These are phyloP conservation scores for Ichneumoninae sp. DNA, from an alignment of 2,888 invertebrate genomes.

Conservation along the genomic window DNA sequence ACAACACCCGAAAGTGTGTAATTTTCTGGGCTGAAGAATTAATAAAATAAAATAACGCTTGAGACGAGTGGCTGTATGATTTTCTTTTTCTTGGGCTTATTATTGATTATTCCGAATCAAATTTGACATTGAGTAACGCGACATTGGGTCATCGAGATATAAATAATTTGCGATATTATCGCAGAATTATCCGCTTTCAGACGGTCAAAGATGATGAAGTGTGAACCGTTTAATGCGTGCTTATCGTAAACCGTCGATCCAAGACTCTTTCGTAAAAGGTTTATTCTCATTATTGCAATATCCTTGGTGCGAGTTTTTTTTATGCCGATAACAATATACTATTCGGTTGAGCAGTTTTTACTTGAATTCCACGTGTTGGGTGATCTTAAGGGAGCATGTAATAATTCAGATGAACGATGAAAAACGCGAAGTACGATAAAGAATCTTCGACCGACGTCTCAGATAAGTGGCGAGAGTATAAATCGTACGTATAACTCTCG, in stretches of 20 bases:
- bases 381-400: neutral
- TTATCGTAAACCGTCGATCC: constrained; percentile 62
- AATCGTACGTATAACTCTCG: constrained; percentile 63
- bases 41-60: neutral
- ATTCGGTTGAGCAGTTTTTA: neutral
- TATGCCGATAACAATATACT: constrained; percentile 5
- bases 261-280: constrained; percentile 72
- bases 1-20: constrained; percentile 6
- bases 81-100: constrained; percentile 18
- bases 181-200: constrained; percentile 26
- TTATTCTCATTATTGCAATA: constrained; percentile 56
- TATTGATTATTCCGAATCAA: constrained; percentile 22
- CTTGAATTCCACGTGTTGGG: constrained; percentile 1
- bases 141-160: neutral
- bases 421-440: constrained; percentile 67
- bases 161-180: constrained; percentile 19
- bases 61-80: neutral
- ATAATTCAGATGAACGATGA: constrained; percentile 29
- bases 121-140: neutral
- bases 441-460: constrained; percentile 71
- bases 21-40: neutral
- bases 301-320: constrained; percentile 18
- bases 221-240: constrained; percentile 66
- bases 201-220: constrained; percentile 45
- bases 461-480: constrained; percentile 33